These are phyloP conservation scores for Zele albiditarsus DNA, from an alignment of 2,888 invertebrate genomes.

Conservation along the genomic window DNA sequence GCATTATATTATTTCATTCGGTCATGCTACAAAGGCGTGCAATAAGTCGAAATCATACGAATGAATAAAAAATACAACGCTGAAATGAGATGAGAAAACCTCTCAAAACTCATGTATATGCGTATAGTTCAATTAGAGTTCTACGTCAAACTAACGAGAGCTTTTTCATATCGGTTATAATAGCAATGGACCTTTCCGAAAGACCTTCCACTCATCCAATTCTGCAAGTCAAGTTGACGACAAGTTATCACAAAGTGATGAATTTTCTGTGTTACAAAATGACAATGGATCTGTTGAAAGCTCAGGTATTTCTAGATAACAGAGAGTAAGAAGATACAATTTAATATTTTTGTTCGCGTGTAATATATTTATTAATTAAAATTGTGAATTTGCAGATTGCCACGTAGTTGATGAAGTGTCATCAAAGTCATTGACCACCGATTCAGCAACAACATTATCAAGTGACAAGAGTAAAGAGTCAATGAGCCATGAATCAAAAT, in stretches of 20 bases:
- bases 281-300: background rate
- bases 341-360: background rate
- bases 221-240: conserved; percentile 2
- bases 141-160: background rate
- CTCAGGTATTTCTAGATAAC: background rate
- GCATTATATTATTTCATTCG: conserved; percentile 3
- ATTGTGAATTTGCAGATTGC: background rate
- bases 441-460: background rate
- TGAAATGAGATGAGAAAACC: background rate
- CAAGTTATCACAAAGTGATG: background rate
- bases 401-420: background rate
- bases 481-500: conserved; percentile 42
- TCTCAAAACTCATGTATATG: background rate
- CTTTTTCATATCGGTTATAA: conserved; percentile 1
- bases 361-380: background rate
- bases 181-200: conserved; percentile 1
- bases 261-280: background rate
- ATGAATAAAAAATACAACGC: conserved; percentile 7
- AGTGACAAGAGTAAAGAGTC: background rate
- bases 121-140: background rate
- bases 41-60: background rate
- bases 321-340: background rate
- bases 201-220: background rate
- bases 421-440: background rate
- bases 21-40: background rate